phyloP scores from a whole-genome alignment of 2,113 vertebrate genomes.

The Carollia perspicillata region DNA sequence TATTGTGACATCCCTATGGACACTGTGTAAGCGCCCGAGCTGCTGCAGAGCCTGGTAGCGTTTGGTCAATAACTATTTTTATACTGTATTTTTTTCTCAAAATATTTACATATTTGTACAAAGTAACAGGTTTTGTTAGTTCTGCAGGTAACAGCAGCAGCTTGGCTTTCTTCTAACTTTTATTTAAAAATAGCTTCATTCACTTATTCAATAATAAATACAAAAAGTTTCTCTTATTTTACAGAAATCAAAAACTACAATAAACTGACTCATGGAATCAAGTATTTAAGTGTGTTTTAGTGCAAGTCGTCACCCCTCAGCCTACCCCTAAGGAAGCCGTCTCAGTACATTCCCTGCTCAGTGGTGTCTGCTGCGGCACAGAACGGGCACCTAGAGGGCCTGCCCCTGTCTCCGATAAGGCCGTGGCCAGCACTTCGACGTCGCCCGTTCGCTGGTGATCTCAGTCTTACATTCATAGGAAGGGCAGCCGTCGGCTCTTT shows the following conservation, averaged over 20 bases:
- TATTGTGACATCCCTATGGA: conserved; percentile 91
- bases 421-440: conserved; percentile 96
- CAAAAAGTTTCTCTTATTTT: conserved; percentile 99
- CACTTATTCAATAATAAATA: conserved; percentile 99
- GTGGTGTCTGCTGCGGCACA: conserved; percentile 96
- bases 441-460: conserved; percentile 96
- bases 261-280: conserved; percentile 99
- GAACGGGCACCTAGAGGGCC: conserved; percentile 92
- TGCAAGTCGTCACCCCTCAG: conserved; percentile 99
- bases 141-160: conserved; percentile 94
- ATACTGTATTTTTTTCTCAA: conserved; percentile 85
- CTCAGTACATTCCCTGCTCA: conserved; percentile 99
- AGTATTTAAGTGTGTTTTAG: conserved; percentile 98
- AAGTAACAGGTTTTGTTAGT: conserved; percentile 94
- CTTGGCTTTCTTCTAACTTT: conserved; percentile 93
- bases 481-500: conserved; percentile 80
- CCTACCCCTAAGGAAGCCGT: conserved; percentile 95
- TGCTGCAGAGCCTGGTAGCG: conserved; percentile 96
- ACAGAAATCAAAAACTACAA: conserved; percentile 97
- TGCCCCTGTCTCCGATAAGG: conserved; percentile 95
- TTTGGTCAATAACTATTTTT: conserved; percentile 98
- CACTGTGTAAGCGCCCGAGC: conserved; percentile 90
- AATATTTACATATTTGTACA: conserved; percentile 99
- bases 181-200: conserved; percentile 99
- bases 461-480: conserved; percentile 90